Evolutionary conservation across 2,888 invertebrate species (phyloP).

Genomic region (Scotopteryx bipunctaria): DNA sequence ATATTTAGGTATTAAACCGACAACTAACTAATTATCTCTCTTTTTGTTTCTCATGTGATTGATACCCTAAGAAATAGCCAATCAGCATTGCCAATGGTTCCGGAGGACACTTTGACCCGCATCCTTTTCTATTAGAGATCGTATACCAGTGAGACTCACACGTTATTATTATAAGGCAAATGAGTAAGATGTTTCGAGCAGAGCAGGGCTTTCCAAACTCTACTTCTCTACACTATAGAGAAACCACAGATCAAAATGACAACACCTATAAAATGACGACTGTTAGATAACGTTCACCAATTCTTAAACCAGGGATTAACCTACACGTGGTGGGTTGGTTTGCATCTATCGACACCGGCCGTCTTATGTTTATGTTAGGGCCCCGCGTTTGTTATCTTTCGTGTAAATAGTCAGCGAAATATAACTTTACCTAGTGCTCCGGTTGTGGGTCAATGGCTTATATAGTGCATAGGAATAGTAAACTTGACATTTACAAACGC

Average conservation of each 20-base stretch:
- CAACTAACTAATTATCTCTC: no score
- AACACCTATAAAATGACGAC: no score
- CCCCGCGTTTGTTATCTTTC: slow-evolving; percentile 47
- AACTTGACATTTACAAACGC: no score
- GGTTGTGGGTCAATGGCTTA: slow-evolving; percentile 33
- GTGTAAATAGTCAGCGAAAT: slow-evolving; percentile 34
- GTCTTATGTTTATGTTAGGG: slow-evolving; percentile 54
- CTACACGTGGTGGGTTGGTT: slow-evolving; percentile 41
- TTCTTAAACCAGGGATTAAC: no score
- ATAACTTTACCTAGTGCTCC: slow-evolving; percentile 18
- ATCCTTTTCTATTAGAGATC: neutral
- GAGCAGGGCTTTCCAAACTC: no score
- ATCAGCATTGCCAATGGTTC: neutral
- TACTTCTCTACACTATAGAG: no score
- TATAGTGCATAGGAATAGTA: neutral
- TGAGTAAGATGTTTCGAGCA: no score
- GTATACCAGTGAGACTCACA: no score
- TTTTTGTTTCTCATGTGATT: neutral
- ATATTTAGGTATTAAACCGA: no score
- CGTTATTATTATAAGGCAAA: no score
- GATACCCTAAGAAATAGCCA: neutral
- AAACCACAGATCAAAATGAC: no score
- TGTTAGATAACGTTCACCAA: no score
- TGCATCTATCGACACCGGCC: slow-evolving; percentile 50
- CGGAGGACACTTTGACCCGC: neutral